These are phyloP conservation scores for Drosophila pseudotalamancana DNA, from an alignment of 2,888 invertebrate genomes.

Conservation along the genomic window DNA sequence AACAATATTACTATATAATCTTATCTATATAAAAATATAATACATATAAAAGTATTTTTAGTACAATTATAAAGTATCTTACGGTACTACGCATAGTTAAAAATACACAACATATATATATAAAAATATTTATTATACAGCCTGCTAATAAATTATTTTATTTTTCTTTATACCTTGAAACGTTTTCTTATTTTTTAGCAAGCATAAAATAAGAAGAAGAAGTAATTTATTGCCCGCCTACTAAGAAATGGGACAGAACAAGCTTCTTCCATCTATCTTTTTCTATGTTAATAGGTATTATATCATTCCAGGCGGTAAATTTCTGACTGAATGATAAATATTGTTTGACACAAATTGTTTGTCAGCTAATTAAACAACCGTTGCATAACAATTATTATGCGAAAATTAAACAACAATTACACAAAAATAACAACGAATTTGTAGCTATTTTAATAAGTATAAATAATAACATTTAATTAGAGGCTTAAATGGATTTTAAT, in stretches of 20 bases:
- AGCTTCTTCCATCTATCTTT: slow-evolving; percentile 12
- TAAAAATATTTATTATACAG: slow-evolving; percentile 7
- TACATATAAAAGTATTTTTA: too few species aligned
- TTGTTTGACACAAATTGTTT: background rate
- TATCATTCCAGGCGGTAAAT: background rate
- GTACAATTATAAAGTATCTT: too few species aligned
- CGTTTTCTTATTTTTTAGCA: background rate
- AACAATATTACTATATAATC: too few species aligned
- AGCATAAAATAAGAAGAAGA: too few species aligned
- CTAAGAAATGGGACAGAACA: slow-evolving; percentile 17
- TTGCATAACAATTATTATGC: background rate
- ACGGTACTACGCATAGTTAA: too few species aligned
- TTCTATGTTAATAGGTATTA: slow-evolving; percentile 8
- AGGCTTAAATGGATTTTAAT: too few species aligned
- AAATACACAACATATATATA: too few species aligned
- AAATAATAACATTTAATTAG: too few species aligned
- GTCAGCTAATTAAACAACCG: background rate
- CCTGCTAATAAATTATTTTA: slow-evolving; percentile 17
- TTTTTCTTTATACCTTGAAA: slow-evolving; percentile 1
- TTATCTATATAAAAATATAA: too few species aligned
- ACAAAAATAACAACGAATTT: too few species aligned
- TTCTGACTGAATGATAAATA: background rate
- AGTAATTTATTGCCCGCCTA: slow-evolving; percentile 3
- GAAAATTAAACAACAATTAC: background rate
- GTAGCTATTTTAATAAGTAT: too few species aligned